Base-by-base conservation (phyloP, 2,888 invertebrate genomes). In the Endotricha flammealis region DNA sequence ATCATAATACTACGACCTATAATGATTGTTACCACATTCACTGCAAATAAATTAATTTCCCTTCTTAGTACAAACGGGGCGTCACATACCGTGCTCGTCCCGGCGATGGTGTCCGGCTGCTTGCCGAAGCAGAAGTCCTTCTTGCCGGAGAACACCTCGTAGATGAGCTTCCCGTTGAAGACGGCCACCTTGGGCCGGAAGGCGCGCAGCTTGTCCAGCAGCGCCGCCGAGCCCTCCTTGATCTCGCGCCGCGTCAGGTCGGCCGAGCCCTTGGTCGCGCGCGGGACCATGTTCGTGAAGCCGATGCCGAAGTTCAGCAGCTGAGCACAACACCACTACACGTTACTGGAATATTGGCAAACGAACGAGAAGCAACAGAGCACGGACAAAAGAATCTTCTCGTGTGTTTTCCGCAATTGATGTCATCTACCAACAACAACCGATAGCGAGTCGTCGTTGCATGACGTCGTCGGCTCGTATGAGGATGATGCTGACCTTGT, bases 161-260 rank as follows among this genome's bases (percentile, higher is more conserved):
- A 98, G 62, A 98, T 98, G 57, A 98, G 91, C 88, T 98, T 98
- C n/a, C 98, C 98, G 89, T 98, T 98, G 80, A 98, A 98, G 29
- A 97, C 97, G 35, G 97, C 97, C 57, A 98, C 96, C 89, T 98
- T 98, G 51, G 98, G 98, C 63, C 93, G 93, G 89, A 93, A 98
- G 69, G 94, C 93, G 79, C 93, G 91, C 60, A 98, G 88, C 85
- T 98, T 98, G 67, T 96, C 96, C 55, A 94, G 88, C 52, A 98
- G 85, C 60, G 95, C 90, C 60, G 94, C 93, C 50, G 95, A 95
- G 75, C 95, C 96, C 88, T 96, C 96, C 83, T 96, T 96, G 67
- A 96, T 96, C 89, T 96, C 96, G 74, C 95, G 94, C 53, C 96
- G 90, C 39, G 96, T 96, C 44, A 98, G 90, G 88, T 99, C 98